Evolutionary conservation across 2,797 vertebrate genomes (phyloP).

Genomic region (Pseudotriccus pelzelni): DNA sequence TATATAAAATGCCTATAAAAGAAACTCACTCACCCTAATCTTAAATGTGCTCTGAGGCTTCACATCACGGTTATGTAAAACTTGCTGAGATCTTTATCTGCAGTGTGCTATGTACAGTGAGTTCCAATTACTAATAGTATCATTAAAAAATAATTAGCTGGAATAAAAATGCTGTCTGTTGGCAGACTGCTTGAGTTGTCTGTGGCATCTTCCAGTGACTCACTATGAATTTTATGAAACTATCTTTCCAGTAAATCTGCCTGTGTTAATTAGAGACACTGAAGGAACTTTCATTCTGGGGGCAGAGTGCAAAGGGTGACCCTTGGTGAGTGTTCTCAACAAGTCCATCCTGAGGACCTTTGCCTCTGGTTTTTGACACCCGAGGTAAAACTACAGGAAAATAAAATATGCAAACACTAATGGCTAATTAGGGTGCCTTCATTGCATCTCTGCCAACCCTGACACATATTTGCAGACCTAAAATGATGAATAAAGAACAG

Average conservation of each 20-base stretch:
- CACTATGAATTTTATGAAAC: not conserved
- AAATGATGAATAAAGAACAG: not conserved
- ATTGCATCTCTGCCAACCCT: not conserved
- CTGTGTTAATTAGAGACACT: slow-evolving; percentile 11
- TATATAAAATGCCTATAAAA: not conserved
- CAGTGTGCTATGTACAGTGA: not conserved
- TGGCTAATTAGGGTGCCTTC: slow-evolving; percentile 34
- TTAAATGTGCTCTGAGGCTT: not conserved
- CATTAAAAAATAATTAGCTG: slow-evolving; percentile 60
- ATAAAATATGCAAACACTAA: not conserved
- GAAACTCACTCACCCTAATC: not conserved
- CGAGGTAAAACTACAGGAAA: not conserved
- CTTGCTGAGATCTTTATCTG: not conserved
- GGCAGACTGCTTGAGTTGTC: slow-evolving; percentile 4
- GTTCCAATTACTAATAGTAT: slow-evolving; percentile 25
- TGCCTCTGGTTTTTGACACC: not conserved
- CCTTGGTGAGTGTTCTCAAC: not conserved
- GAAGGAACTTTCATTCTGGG: not conserved
- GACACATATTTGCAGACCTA: not conserved
- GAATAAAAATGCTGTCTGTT: slow-evolving; percentile 37
- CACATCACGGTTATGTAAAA: not conserved
- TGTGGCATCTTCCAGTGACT: not conserved
- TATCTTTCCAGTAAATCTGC: not conserved
- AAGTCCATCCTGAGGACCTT: not conserved
- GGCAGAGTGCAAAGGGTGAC: not conserved